These are phyloP conservation scores for Drosophila eohydei DNA, from an alignment of 2,888 invertebrate species.

Conservation along the genomic window DNA sequence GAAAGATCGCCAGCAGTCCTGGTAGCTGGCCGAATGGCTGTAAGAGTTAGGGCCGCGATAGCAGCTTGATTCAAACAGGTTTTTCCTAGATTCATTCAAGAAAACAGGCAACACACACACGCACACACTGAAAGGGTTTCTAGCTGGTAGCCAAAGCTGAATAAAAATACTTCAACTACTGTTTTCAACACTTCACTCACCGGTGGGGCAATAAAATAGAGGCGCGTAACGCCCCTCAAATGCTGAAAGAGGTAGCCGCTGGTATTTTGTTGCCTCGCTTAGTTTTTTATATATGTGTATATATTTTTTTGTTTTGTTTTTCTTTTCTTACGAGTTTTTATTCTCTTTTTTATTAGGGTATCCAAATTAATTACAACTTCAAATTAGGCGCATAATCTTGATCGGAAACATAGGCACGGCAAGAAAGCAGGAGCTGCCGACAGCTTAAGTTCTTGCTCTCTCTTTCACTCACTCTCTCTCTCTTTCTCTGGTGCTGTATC, in stretches of 20 bases:
- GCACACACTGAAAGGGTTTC: slow-evolving; percentile 48
- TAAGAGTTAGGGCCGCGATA: slow-evolving; percentile 54
- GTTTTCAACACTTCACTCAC: slow-evolving; percentile 81
- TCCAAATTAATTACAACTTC: slow-evolving; percentile 83
- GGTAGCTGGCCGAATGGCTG: slow-evolving; percentile 49
- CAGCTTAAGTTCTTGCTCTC: slow-evolving; percentile 29
- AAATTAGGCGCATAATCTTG: slow-evolving; percentile 83
- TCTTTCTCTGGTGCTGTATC: neutral
- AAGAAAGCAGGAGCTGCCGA: slow-evolving; percentile 50
- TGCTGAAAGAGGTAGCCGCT: slow-evolving; percentile 32
- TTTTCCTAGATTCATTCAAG: slow-evolving; percentile 79
- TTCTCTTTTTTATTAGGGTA: slow-evolving; percentile 78
- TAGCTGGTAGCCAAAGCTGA: slow-evolving; percentile 36
- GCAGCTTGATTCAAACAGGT: slow-evolving; percentile 66
- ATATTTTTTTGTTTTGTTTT: slow-evolving; percentile 6
- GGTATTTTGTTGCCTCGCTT: slow-evolving; percentile 35
- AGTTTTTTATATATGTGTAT: neutral
- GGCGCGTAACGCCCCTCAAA: slow-evolving; percentile 69
- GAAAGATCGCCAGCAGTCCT: slow-evolving; percentile 65
- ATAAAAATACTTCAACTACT: slow-evolving; percentile 74
- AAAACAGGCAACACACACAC: slow-evolving; percentile 65
- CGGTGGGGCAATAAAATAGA: slow-evolving; percentile 79
- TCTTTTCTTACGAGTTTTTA: slow-evolving; percentile 42
- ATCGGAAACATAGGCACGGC: slow-evolving; percentile 50
- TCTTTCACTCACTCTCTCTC: neutral